Evolutionary conservation across 2,113 vertebrate genomes (phyloP), one percentile per base, ranked within the genome.

Genomic region (Thamnophis sirtalis): DNA sequence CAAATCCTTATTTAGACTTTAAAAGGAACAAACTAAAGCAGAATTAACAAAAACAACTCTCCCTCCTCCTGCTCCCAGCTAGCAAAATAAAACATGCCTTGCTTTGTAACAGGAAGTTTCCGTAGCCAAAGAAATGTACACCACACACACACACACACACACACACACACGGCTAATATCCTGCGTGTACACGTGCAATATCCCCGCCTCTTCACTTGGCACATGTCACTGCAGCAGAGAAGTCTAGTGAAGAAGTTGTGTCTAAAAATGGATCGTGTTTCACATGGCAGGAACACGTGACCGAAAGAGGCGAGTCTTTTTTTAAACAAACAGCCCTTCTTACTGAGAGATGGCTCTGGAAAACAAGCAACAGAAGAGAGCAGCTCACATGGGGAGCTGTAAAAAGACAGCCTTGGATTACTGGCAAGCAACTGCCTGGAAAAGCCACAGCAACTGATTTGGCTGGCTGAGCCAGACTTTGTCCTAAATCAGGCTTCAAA

Each of bases 271-370:
- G 97, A 98, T 96, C 97, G 96, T 95, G 92, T 94, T 96, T 96
- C 97, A 98, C 97, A 97, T 98, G 97, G 96, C 94, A 94, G 13
- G 92, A 94, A 95, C 97, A 97, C 96, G 97, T 98, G 97, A 98
- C 91, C 93, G 19, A 80, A 84, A 60, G 89, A 80, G 88, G 84
- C 92, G 60, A 89, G 91, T 55, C 91, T 89, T 89, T 43, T 86
- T 86, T 58, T 53, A 89, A 85, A 89, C 90, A n/a, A 22, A 93
- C 96, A 68, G 96, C 96, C 92, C 94, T 91, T 95, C 96, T 95
- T 95, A 93, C 94, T 92, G 92, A 94, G 92, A 90, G 51, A 90
- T 9, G 48, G 95, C 96, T 94, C 89, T 96, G 94, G 93, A 94
- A 95, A 93, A 91, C 94, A 54, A 24, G 90, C 91, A 58, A 1